These are phyloP conservation scores for Corvus hawaiiensis DNA, from an alignment of 2,113 vertebrate species.

Conservation along the genomic window DNA sequence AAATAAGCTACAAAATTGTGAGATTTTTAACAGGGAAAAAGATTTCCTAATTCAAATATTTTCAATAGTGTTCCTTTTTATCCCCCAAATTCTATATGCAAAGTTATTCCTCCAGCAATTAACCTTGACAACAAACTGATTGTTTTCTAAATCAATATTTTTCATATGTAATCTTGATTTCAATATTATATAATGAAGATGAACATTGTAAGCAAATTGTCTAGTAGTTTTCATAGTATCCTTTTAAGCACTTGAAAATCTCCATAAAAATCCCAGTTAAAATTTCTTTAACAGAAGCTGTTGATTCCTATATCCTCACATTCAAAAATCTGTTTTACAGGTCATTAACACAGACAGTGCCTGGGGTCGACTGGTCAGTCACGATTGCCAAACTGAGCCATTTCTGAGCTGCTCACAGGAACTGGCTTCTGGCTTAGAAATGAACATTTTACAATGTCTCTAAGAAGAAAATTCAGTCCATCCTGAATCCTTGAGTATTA, in stretches of 20 bases:
- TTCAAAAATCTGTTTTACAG: not conserved
- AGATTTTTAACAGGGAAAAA: not conserved
- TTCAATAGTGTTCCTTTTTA: not conserved
- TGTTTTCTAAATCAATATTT: not conserved
- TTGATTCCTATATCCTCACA: not conserved
- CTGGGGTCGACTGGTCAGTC: not conserved
- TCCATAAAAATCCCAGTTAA: not conserved
- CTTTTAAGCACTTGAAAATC: not conserved
- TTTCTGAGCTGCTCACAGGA: not conserved
- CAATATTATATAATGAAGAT: not conserved
- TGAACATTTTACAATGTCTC: not conserved
- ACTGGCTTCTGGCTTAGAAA: not conserved
- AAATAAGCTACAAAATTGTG: not conserved
- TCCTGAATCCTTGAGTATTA: not conserved
- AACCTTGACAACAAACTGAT: not conserved
- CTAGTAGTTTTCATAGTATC: not conserved
- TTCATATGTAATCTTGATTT: not conserved
- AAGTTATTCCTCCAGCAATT: not conserved
- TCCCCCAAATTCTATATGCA: not conserved
- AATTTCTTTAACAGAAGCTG: not conserved
- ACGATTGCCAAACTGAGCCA: fast-evolving
- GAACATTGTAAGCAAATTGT: not conserved
- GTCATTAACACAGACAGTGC: not conserved
- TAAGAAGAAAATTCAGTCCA: not conserved
- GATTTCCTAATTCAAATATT: not conserved